Base-by-base conservation (phyloP, 2,113 vertebrate genomes). In the Plecturocebus donacophilus region DNA sequence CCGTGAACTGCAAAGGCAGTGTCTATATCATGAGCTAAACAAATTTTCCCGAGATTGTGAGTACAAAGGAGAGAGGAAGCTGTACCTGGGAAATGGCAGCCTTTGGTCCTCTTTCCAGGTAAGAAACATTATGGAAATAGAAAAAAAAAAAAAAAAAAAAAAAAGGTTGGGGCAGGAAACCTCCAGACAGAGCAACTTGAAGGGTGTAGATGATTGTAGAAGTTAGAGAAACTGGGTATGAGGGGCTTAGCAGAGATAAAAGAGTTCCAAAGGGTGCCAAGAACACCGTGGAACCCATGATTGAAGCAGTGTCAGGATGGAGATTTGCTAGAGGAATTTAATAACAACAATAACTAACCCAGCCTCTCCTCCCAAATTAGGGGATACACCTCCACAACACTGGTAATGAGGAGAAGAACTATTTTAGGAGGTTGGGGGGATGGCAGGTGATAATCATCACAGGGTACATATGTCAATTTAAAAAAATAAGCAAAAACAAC, bases 261-360 rank as follows among this genome's bases (percentile, higher is more conserved):
- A 94, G 95, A 93, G 95, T 97, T 96, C 96, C 90, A 84, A 91
- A 92, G 68, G 94, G 87, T 88, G 68, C 0, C 61, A 84, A 95
- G 96, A 89, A 87, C 85, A 70, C 80, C 19, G 14, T 12, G 56
- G 87, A 21, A 75, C 20, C 35, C 7, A 86, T 98, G 96, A 96
- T 94, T 97, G 98, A 97, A 97, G 96, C 98, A 93, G 97, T 90
- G 91, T 98, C 94, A 95, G 88, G 97, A 92, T 76, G 42, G 90
- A 98, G 94, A 96, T 95, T 0, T 87, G 84, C 93, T 79, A 64
- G 95, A 97, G 91, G 83, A 97, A 97, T 97, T 97, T 97, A 95
- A 91, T 97, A 97, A 68, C 45, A 47, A 77, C 35, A n/a, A 16
- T 35, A 83, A 84, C 56, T 56, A 64, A n/a, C 35, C 21, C 7